Evolutionary conservation across 2,797 vertebrate genomes (phyloP).

Genomic region (Hybognathus amarus): DNA sequence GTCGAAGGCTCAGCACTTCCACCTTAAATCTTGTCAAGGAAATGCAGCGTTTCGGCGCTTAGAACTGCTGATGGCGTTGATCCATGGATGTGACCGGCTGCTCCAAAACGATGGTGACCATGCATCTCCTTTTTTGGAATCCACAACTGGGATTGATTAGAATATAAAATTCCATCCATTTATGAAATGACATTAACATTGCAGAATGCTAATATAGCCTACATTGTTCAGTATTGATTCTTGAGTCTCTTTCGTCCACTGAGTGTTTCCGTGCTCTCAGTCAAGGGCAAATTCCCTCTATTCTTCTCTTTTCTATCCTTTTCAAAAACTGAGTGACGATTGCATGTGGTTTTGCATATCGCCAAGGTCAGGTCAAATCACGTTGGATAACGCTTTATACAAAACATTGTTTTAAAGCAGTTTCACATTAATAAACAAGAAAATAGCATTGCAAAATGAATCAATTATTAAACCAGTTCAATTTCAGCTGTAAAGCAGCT

Average conservation of each 20-base stretch:
- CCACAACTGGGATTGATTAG: conserved; percentile 1
- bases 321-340: neutral
- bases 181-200: conserved; percentile 2
- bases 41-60: conserved; percentile 36
- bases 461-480: neutral
- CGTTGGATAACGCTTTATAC: neutral
- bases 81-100: neutral
- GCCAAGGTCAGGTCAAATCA: neutral
- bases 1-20: conserved; percentile 48
- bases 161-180: neutral
- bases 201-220: neutral
- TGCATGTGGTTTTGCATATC: too few relatives aligned
- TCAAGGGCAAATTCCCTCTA: neutral
- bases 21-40: conserved; percentile 51
- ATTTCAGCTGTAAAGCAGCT: neutral
- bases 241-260: neutral
- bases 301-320: neutral
- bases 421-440: neutral
- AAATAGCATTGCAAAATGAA: neutral
- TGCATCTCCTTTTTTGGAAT: conserved; percentile 13
- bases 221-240: neutral
- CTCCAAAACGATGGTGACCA: neutral
- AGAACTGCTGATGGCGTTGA: conserved; percentile 48
- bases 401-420: neutral
- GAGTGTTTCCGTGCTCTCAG: neutral